Percentiles rank a stretch among this genome's conserved stretches.
Conservation (phyloP, 1,140 invertebrate species). For the Trachymyrmex septentrionalis region DNA sequence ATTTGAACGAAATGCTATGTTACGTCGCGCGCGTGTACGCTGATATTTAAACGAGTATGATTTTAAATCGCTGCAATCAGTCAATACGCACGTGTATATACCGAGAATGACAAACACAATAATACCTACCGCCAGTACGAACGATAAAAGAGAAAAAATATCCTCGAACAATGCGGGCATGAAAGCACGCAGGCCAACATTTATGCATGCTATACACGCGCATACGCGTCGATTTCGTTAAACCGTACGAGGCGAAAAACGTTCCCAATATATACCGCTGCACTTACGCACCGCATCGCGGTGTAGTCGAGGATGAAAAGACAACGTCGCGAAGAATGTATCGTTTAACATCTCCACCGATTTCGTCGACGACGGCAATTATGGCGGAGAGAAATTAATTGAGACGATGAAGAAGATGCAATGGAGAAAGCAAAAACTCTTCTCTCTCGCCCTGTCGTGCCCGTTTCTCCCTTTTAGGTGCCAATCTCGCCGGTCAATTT, state of each 20-base stretch:
- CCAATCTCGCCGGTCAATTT: slow-evolving; percentile 81
- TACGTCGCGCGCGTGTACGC: slow-evolving; percentile 12
- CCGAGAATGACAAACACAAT: slow-evolving; percentile 57
- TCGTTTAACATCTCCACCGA: background rate
- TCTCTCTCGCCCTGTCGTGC: slow-evolving; percentile 13
- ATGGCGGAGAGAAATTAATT: slow-evolving; percentile 62
- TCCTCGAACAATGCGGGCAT: slow-evolving; percentile 19
- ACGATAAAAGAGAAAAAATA: slow-evolving; percentile 48
- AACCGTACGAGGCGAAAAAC: slow-evolving; percentile 74
- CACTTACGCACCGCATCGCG: slow-evolving; percentile 73
- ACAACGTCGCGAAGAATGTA: background rate
- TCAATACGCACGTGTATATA: slow-evolving; percentile 65
- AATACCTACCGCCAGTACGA: slow-evolving; percentile 39
- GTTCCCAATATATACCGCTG: slow-evolving; percentile 68
- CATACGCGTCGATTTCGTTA: slow-evolving; percentile 73
- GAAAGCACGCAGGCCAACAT: slow-evolving; percentile 9
- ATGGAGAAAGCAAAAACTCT: slow-evolving; percentile 47
- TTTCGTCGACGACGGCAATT: slow-evolving; percentile 23
- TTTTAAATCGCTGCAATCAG: slow-evolving; percentile 68
- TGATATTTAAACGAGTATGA: slow-evolving; percentile 68
- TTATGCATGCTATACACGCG: slow-evolving; percentile 43
- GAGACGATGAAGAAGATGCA: slow-evolving; percentile 63
- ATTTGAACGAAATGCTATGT: slow-evolving; percentile 50
- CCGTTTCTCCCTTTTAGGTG: slow-evolving; percentile 45
- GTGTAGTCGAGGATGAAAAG: slow-evolving; percentile 58